Evolutionary conservation across 1,140 invertebrate genomes (phyloP).

Genomic region (Littorina saxatilis): DNA sequence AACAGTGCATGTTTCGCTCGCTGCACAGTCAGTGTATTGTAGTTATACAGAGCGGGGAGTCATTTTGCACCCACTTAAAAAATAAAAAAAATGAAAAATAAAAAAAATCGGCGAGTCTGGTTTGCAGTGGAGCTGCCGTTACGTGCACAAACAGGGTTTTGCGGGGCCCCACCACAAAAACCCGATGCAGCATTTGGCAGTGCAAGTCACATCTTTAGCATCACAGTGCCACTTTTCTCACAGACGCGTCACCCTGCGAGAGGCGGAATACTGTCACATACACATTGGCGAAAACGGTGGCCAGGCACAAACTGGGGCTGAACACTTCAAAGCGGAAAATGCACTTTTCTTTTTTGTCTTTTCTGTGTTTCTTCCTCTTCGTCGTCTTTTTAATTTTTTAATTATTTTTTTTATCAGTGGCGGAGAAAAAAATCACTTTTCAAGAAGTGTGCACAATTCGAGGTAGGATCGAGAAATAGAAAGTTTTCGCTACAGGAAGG

Average conservation of each 20-base stretch:
- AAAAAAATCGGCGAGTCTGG: too few relatives aligned
- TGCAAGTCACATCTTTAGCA: conserved; percentile 15
- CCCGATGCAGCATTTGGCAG: background rate
- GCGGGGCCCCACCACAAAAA: background rate
- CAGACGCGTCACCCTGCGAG: background rate
- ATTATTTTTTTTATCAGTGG: background rate
- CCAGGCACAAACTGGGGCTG: background rate
- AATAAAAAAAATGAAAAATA: too few relatives aligned
- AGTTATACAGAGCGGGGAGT: too few relatives aligned
- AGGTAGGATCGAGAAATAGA: too few relatives aligned
- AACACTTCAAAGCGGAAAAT: background rate
- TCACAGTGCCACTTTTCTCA: background rate
- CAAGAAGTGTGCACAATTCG: too few relatives aligned
- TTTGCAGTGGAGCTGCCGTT: background rate
- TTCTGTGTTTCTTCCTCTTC: background rate
- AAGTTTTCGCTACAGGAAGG: background rate
- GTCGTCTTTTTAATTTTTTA: background rate
- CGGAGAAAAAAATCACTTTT: background rate
- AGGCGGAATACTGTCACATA: too few relatives aligned
- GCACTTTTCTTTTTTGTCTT: background rate
- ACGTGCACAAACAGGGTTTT: background rate
- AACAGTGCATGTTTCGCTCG: too few relatives aligned
- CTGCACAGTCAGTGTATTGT: too few relatives aligned
- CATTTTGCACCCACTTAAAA: too few relatives aligned
- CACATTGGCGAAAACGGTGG: background rate